Evolutionary conservation across 2,113 vertebrate genomes (phyloP).

Genomic region (Pungitius pungitius): DNA sequence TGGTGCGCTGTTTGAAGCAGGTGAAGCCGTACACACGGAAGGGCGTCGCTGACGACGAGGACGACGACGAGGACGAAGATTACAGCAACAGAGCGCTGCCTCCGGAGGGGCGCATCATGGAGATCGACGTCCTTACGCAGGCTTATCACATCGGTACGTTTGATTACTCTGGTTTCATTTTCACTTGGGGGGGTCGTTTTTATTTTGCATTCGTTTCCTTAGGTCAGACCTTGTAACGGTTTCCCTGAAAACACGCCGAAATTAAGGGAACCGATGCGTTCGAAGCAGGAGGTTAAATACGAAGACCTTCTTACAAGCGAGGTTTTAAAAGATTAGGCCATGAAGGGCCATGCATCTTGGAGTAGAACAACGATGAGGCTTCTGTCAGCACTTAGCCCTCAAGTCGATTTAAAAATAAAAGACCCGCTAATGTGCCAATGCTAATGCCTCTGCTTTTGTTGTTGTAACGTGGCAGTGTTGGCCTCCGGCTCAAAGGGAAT

Average conservation of each 20-base stretch:
- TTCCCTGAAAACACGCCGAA: background rate
- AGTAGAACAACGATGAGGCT: background rate
- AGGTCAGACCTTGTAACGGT: background rate
- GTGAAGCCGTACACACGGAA: slow-evolving; percentile 88
- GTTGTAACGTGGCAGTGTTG: slow-evolving; percentile 83
- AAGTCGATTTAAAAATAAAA: no score
- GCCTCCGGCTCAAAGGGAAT: slow-evolving; percentile 89
- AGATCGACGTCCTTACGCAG: slow-evolving; percentile 90
- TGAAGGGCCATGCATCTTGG: no score
- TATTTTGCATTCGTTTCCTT: background rate
- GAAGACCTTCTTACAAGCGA: background rate
- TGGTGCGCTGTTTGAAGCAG: slow-evolving; percentile 88
- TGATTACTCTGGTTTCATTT: background rate
- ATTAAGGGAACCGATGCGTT: no score
- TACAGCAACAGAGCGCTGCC: slow-evolving; percentile 70
- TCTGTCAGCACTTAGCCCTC: background rate
- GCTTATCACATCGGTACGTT: slow-evolving; percentile 91
- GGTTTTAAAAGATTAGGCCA: no score
- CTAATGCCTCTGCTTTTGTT: background rate
- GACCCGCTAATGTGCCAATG: background rate
- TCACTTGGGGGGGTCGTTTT: background rate
- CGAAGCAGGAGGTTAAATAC: background rate
- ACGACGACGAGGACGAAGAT: slow-evolving; percentile 86
- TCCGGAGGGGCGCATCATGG: slow-evolving; percentile 84
- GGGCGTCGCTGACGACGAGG: slow-evolving; percentile 78